Conservation (phyloP, 2,113 vertebrate genomes). For the human region GRCh38 chr6:84398501-84399000, state of each 20-base stretch:
- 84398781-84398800: not conserved
- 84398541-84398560: rapidly evolving
- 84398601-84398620: not conserved
- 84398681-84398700: not conserved
- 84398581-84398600: no score
- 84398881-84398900: not conserved
- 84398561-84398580: no score
- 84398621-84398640: not conserved
- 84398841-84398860: not conserved
- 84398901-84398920: not conserved
- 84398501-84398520: not conserved
- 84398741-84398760: not conserved
- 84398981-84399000: not conserved
- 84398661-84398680: not conserved
- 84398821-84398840: not conserved
- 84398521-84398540: not conserved
- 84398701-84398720: not conserved
- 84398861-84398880: not conserved
- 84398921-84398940: not conserved
- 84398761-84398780: not conserved
- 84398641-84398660: not conserved
- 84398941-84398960: not conserved
- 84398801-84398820: not conserved
- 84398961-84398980: not conserved
- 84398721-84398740: not conserved